Evolutionary conservation across 2,113 vertebrate species (phyloP).

Genomic region (Eclectus roratus): DNA sequence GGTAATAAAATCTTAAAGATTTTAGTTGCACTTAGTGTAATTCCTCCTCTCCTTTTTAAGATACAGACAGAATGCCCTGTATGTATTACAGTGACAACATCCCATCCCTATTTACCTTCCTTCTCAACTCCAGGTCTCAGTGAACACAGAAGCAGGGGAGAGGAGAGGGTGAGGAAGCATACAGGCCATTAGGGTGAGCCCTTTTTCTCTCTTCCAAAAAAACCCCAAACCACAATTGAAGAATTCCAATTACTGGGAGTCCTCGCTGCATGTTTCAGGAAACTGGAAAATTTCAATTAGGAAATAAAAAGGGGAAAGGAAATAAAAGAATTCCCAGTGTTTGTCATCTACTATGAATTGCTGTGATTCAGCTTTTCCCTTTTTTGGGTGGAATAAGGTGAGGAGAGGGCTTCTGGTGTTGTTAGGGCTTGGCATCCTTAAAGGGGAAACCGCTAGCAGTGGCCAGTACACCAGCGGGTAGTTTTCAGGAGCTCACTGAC

Average conservation of each 20-base stretch:
- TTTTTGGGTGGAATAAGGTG: neutral
- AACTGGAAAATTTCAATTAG: neutral
- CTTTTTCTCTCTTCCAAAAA: neutral
- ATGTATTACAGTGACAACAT: neutral
- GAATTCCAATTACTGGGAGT: neutral
- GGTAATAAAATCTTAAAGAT: neutral
- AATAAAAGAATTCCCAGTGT: neutral
- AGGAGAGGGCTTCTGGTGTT: neutral
- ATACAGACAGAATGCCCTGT: neutral
- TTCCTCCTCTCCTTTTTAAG: neutral
- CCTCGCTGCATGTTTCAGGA: neutral
- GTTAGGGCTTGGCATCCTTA: neutral
- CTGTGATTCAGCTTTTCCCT: neutral
- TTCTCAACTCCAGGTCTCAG: neutral
- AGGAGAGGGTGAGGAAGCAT: accelerated
- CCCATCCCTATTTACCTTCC: neutral
- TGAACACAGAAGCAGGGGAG: neutral
- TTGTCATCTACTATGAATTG: neutral
- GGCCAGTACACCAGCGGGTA: neutral
- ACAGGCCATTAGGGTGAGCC: accelerated
- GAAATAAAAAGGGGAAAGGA: neutral
- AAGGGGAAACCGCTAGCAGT: neutral
- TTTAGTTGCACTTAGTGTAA: neutral
- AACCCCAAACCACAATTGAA: neutral
- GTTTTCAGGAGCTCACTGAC: neutral